Conservation (phyloP, 2,888 invertebrate species). For the Panorpa germanica region DNA sequence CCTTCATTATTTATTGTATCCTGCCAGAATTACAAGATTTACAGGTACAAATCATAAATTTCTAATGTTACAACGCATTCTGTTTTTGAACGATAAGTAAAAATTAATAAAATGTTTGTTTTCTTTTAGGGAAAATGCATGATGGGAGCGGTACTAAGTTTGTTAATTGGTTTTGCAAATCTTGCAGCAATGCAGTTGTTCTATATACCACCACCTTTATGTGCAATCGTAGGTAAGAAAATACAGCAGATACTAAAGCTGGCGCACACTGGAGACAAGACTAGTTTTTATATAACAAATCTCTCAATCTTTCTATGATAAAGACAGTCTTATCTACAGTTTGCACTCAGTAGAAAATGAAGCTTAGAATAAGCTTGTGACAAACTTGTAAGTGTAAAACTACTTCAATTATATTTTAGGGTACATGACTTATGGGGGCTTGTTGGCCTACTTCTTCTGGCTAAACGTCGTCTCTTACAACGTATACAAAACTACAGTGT, state of each 20-base stretch:
- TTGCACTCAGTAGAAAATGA: too few relatives aligned
- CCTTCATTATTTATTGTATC: constrained; percentile 35
- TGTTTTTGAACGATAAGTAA: background rate
- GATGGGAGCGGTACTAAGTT: constrained; percentile 36
- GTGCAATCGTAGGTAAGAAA: constrained; percentile 30
- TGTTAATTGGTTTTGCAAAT: constrained; percentile 35
- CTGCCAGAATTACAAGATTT: constrained; percentile 39
- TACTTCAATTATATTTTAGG: too few relatives aligned
- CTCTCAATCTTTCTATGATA: too few relatives aligned
- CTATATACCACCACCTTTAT: constrained; percentile 23
- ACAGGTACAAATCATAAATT: constrained; percentile 17
- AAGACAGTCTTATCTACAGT: too few relatives aligned
- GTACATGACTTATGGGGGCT: constrained; percentile 15
- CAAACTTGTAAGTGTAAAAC: too few relatives aligned
- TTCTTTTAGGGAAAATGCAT: constrained; percentile 41
- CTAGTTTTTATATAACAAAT: too few relatives aligned
- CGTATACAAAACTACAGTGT: constrained; percentile 43
- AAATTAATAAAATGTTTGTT: constrained; percentile 9
- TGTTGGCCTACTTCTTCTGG: constrained; percentile 54
- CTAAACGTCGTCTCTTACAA: constrained; percentile 47
- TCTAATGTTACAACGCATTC: constrained; percentile 1
- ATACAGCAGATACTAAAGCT: too few relatives aligned
- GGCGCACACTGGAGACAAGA: too few relatives aligned
- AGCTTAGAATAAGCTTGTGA: too few relatives aligned
- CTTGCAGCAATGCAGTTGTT: constrained; percentile 35